Conservation (phyloP, 2,888 invertebrate species). For the Nysson spinosus region DNA sequence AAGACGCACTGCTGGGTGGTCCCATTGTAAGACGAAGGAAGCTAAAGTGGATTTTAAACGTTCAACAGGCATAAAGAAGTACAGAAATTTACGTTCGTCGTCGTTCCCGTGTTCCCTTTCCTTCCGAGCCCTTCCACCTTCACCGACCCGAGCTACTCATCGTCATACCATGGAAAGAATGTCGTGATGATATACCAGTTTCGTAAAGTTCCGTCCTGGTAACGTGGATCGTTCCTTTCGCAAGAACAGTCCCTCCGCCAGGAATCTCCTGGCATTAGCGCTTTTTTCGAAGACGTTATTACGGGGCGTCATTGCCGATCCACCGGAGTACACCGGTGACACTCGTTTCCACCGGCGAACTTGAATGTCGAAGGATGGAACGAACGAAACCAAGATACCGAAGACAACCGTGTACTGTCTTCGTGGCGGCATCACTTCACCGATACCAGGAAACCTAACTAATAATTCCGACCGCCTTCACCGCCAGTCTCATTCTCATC, state of each 20-base stretch:
- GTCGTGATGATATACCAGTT: conserved; percentile 53
- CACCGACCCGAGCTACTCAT: conserved; percentile 7
- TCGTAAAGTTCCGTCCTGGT: conserved; percentile 38
- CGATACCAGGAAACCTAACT: conserved; percentile 51
- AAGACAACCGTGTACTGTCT: not conserved
- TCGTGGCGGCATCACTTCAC: conserved; percentile 15
- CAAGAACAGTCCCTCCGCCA: conserved; percentile 37
- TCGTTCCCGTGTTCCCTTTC: conserved; percentile 1
- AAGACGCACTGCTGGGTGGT: conserved; percentile 58
- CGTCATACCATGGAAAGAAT: conserved; percentile 48
- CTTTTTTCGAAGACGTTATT: conserved; percentile 51
- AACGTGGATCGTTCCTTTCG: conserved; percentile 3
- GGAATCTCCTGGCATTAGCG: conserved; percentile 54
- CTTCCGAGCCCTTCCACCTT: not conserved
- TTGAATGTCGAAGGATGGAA: not conserved
- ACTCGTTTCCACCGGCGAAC: conserved; percentile 44
- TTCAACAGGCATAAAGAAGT: conserved; percentile 49
- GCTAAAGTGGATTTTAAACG: conserved; percentile 61
- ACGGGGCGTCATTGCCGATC: conserved; percentile 40
- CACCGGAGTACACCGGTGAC: conserved; percentile 45
- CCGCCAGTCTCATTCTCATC: conserved; percentile 1
- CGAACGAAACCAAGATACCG: not conserved
- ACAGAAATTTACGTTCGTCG: conserved; percentile 53
- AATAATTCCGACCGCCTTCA: conserved; percentile 45
- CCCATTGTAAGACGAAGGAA: conserved; percentile 45